Base-by-base conservation (phyloP, 2,113 vertebrate genomes). In the Rhinichthys klamathensis region DNA sequence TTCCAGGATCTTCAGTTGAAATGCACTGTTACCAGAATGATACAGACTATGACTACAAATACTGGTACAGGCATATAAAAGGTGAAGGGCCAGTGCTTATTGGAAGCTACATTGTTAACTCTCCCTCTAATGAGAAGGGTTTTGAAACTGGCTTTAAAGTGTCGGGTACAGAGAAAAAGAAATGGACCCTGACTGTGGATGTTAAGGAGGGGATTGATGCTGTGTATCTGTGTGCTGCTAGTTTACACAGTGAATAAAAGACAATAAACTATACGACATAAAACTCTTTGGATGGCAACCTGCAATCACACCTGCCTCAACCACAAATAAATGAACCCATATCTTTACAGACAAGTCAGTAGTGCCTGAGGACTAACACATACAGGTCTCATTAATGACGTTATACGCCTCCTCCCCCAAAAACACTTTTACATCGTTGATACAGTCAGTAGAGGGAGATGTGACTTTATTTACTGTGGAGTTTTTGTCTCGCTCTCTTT, bases 191-290 rank as follows among this genome's bases (percentile, higher is more conserved):
- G 41, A 73, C 60, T 18, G 76, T 90, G 8, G 56, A 89, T 54
- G 65, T 81, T 73, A 12, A 23, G 18, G 30, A 82, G 1, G 72
- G 38, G 27, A 63, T n/a, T 51, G 73, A 70, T 35, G 88, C 85
- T 23, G 79, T 90, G 67, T 89, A 84, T 75, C 58, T 89, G 58
- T 87, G 88, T 89, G 88, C 90, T 79, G 88, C 85, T 51, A 87
- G 85, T 70, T 58, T 25, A 18, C 87, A 90, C 85, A 74, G 80
- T 88, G 88, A 69, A 51, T 35, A 21, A 86, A 27, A 16, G 7
- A 0, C 38, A 23, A 27, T 60, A 4, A 58, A 41, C n/a, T 51
- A 38, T 73, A 13, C 1, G 8, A 67, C 80, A 88, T 75, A 88
- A 89, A 80, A 1, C 76, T 9, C 2, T 35, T 69, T 84, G 63